Evolutionary conservation across 2,888 invertebrate species (phyloP), one percentile per base, ranked within the genome.

Genomic region (Dicycla oo): DNA sequence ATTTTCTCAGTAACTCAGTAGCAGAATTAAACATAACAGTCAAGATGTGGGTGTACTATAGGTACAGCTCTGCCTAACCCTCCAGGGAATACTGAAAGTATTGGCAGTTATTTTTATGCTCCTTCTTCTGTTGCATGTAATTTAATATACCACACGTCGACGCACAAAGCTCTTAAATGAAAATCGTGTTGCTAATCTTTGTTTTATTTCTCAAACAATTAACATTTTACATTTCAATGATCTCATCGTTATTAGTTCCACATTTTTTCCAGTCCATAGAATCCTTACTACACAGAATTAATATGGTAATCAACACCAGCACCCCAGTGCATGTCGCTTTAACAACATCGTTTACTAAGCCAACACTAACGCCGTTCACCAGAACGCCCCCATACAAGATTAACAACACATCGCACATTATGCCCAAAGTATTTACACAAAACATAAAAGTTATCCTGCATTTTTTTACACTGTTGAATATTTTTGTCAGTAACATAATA

Each of bases 401-500:
- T 8, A 77, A n/a, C 26, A 79, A 26, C 7, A 79, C 61, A 49
- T 77, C 76, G 11, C 65, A 62, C 0, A 73, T 4, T 15, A 77
- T 73, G 2, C 34, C 26, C 38, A 66, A 56, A 61, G 26, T 34
- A 53, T 58, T 66, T 5, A 79, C 80, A 66, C 13, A 53, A n/a
- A 62, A 43, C 5, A 73, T 13, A 18, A 62, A 53, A 3, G 26
- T 20, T 57, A 62, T 38, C 11, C 26, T 64, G 47, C 73, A 73
- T 57, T 62, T 62, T 1, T 11, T 40, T 1, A 63, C 34, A 38
- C 53, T 18, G 47, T 58, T 62, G 13, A 53, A 53, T 18, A 66
- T 49, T 58, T 40, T 62, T 0, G 65, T n/a, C 1, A 73, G 10
- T 23, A 79, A 20, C 20, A 79, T 13, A 1, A 73, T 40, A 15